Evolutionary conservation across 1,140 invertebrate species (phyloP).

Genomic region (Eupeodes corollae): DNA sequence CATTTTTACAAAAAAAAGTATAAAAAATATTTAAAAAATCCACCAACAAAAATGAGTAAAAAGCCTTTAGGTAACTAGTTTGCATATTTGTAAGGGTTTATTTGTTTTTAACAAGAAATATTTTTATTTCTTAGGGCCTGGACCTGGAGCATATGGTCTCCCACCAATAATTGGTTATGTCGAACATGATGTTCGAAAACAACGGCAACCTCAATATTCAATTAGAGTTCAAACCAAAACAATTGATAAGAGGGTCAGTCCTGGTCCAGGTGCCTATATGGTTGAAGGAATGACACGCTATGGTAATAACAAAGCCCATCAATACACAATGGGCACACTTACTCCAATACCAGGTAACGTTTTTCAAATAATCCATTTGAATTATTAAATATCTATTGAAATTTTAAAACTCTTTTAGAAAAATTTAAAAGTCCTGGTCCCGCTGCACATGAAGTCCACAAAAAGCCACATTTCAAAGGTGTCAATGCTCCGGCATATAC

Average conservation of each 20-base stretch:
- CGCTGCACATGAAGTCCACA: slow-evolving; percentile 42
- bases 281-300: slow-evolving; percentile 24
- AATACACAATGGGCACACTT: slow-evolving; percentile 30
- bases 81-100: not conserved
- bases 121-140: slow-evolving; percentile 40
- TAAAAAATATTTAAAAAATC: no score
- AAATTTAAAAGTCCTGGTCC: slow-evolving; percentile 41
- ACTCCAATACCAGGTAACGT: not conserved
- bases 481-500: slow-evolving; percentile 43
- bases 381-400: slow-evolving; percentile 15
- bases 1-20: no score
- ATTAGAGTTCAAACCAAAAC: slow-evolving; percentile 37
- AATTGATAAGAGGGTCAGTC: slow-evolving; percentile 10
- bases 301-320: slow-evolving; percentile 15
- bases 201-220: slow-evolving; percentile 47
- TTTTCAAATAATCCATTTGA: not conserved
- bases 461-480: slow-evolving; percentile 38
- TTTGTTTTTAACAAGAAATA: not conserved
- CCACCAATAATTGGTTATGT: slow-evolving; percentile 46
- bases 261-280: slow-evolving; percentile 27
- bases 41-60: slow-evolving; percentile 2
- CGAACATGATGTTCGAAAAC: slow-evolving; percentile 44
- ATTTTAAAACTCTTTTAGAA: slow-evolving; percentile 16
- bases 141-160: slow-evolving; percentile 48
- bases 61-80: slow-evolving; percentile 18